A percentile compares a stretch with the other conserved stretches of the same genome.
phyloP scores from a whole-genome alignment of 2,888 invertebrate species.

The Oscheius sp. region DNA sequence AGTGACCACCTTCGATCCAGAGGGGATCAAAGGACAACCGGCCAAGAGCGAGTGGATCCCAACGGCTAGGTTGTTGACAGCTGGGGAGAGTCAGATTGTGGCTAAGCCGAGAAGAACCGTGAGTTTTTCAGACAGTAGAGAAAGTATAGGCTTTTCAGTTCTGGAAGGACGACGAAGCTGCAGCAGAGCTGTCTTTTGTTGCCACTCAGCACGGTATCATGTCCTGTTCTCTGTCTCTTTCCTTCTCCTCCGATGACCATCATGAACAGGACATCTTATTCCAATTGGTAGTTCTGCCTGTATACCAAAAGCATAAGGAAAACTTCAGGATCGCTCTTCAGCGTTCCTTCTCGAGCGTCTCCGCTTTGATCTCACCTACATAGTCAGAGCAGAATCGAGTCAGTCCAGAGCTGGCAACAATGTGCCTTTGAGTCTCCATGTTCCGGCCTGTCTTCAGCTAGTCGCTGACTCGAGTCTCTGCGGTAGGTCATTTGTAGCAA shows the following conservation, averaged over 20 bases:
- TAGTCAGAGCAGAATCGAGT: slow-evolving; percentile 31
- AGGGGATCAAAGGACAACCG: slow-evolving; percentile 29
- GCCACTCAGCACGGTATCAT: slow-evolving; percentile 3
- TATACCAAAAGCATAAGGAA: neutral
- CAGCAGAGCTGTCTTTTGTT: slow-evolving; percentile 38
- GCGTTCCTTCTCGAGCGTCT: slow-evolving; percentile 49
- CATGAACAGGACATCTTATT: slow-evolving; percentile 31
- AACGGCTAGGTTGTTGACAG: neutral
- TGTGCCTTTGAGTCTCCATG: slow-evolving; percentile 42
- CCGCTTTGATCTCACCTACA: slow-evolving; percentile 47
- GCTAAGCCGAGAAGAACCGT: slow-evolving; percentile 11
- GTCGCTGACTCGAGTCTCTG: slow-evolving; percentile 51
- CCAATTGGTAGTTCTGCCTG: slow-evolving; percentile 2
- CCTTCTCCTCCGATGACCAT: slow-evolving; percentile 24
- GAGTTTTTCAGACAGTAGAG: neutral
- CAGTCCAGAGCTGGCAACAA: neutral
- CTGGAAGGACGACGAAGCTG: slow-evolving; percentile 55
- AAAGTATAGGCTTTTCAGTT: slow-evolving; percentile 30
- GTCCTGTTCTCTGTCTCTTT: slow-evolving; percentile 30
- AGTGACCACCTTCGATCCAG: slow-evolving; percentile 36
- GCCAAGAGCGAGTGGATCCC: slow-evolving; percentile 29
- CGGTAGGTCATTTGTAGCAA: slow-evolving; percentile 44
- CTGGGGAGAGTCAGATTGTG: slow-evolving; percentile 7
- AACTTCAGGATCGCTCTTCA: slow-evolving; percentile 44
- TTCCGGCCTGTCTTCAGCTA: slow-evolving; percentile 48